Conservation (phyloP, 2,888 invertebrate species). For the Colostygia pectinataria region DNA sequence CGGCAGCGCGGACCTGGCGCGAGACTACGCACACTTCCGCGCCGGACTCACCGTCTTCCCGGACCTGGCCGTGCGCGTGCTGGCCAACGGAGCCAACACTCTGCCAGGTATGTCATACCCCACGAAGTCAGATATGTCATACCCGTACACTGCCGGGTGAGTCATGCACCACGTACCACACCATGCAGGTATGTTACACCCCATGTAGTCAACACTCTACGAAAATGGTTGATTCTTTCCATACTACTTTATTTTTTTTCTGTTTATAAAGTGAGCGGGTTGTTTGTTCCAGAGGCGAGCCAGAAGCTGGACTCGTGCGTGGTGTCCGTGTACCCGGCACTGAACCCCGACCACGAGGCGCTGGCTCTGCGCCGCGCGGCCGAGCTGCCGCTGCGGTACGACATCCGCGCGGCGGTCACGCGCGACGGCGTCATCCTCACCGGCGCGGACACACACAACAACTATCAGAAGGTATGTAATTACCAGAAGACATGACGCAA, state of each 20-base stretch:
- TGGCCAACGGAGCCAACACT: constrained; percentile 47
- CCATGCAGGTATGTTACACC: no score
- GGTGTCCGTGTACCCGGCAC: constrained; percentile 95
- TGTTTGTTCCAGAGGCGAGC: constrained; percentile 42
- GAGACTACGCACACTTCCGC: constrained; percentile 93
- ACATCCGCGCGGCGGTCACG: constrained; percentile 93
- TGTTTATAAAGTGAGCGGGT: no score
- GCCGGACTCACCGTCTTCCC: constrained; percentile 94
- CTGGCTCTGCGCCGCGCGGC: constrained; percentile 88
- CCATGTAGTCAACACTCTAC: no score
- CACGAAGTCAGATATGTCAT: no score
- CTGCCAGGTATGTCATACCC: constrained; percentile 36
- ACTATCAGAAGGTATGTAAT: constrained; percentile 86
- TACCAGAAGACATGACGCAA: no score
- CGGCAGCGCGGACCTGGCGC: constrained; percentile 91
- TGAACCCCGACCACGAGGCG: constrained; percentile 98
- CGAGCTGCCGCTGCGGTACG: constrained; percentile 85
- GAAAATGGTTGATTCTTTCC: no score
- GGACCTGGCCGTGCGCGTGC: constrained; percentile 89
- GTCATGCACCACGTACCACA: no score
- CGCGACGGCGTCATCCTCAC: constrained; percentile 93
- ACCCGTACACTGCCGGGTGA: no score
- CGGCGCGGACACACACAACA: constrained; percentile 88
- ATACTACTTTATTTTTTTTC: no score
- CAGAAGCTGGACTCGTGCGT: constrained; percentile 96